A percentile compares a stretch with the other conserved stretches of the same genome.
Conservation (phyloP, 2,113 vertebrate species). For the Callospermophilus lateralis region DNA sequence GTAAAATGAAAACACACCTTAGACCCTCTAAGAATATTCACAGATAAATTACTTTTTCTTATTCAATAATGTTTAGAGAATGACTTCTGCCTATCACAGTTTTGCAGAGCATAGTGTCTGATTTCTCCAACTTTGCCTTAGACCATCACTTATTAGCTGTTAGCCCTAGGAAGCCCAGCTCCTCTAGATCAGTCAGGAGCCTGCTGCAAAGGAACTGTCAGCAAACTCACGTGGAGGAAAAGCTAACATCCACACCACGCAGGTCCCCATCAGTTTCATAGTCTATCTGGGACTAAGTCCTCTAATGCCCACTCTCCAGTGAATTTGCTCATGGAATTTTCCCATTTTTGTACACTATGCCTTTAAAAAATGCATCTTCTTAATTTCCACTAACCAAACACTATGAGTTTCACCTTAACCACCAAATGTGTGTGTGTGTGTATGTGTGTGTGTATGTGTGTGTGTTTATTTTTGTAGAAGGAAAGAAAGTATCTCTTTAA, state of each 20-base stretch:
- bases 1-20: neutral
- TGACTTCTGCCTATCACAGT: neutral
- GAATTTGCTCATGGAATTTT: neutral
- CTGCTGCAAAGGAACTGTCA: neutral
- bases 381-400: neutral
- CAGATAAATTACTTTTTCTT: neutral
- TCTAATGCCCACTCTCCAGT: rapidly evolving
- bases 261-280: neutral
- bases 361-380: neutral
- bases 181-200: neutral
- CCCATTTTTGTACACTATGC: neutral
- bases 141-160: neutral
- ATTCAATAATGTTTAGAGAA: neutral
- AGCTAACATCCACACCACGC: neutral
- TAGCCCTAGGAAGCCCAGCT: neutral
- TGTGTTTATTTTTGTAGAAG: neutral
- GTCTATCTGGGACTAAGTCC: neutral
- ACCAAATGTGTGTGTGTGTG: too few relatives aligned
- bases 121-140: neutral
- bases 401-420: neutral
- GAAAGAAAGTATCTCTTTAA: neutral
- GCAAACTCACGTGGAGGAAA: neutral
- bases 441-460: too few relatives aligned
- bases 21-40: neutral
- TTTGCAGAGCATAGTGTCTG: neutral